A percentile compares a stretch with the other conserved stretches of the same genome.
Conservation (phyloP, 2,797 vertebrate genomes). For the Trematomus bernacchii region DNA sequence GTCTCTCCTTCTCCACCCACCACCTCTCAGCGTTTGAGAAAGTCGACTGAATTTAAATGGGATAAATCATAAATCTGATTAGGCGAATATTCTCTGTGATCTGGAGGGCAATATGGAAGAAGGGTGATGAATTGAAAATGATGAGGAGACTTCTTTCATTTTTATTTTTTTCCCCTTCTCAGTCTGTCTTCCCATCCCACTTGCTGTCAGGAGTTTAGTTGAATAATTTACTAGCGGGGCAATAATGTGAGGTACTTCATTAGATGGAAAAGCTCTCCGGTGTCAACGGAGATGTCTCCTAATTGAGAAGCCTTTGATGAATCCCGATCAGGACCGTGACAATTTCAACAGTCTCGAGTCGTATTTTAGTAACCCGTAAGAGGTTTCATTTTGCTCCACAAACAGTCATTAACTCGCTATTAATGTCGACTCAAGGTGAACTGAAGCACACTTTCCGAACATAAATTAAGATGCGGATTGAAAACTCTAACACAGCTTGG, state of each 20-base stretch:
- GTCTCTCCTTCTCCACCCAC: constrained; percentile 59
- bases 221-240: constrained; percentile 78
- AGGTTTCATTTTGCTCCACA: constrained; percentile 29
- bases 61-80: constrained; percentile 88
- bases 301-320: constrained; percentile 74
- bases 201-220: constrained; percentile 70
- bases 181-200: constrained; percentile 43
- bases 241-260: constrained; percentile 77
- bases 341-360: constrained; percentile 41
- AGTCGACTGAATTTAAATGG: constrained; percentile 86
- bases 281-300: constrained; percentile 68
- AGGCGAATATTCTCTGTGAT: constrained; percentile 85
- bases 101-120: constrained; percentile 79
- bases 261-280: constrained; percentile 71
- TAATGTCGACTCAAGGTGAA: constrained; percentile 14
- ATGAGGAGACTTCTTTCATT: constrained; percentile 79
- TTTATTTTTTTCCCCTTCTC: constrained; percentile 42
- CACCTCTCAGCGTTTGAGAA: constrained; percentile 73
- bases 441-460: not conserved
- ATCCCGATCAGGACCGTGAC: constrained; percentile 61
- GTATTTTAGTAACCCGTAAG: constrained; percentile 34
- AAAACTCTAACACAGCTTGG: not conserved
- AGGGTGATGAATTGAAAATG: constrained; percentile 83
- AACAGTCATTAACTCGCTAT: constrained; percentile 39
- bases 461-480: constrained; percentile 1